A percentile compares a stretch with the other conserved stretches of the same genome.
phyloP scores from a whole-genome alignment of 2,113 vertebrate species.

The Ceyx margarethae region DNA sequence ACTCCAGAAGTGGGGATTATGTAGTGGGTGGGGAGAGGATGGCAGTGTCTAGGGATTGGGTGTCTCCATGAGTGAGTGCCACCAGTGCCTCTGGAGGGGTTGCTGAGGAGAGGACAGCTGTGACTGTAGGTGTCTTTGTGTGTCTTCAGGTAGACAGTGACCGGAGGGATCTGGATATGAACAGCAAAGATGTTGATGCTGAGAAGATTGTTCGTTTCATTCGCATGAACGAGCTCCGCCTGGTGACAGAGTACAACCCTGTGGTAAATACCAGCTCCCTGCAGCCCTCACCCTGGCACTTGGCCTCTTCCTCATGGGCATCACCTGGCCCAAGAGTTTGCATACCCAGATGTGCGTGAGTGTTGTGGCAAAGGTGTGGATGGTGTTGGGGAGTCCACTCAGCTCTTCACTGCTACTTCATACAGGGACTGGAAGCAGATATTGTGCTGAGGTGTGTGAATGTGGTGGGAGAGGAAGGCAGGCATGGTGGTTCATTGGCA shows the following conservation, averaged over 20 bases:
- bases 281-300: background rate
- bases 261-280: constrained; percentile 73
- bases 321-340: background rate
- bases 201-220: constrained; percentile 82
- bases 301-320: background rate
- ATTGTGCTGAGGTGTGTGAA: rapidly evolving
- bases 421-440: background rate
- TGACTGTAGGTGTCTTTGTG: background rate
- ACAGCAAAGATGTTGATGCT: constrained; percentile 68
- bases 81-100: background rate
- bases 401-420: background rate
- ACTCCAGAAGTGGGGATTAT: background rate
- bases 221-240: constrained; percentile 78
- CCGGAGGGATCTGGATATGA: constrained; percentile 75
- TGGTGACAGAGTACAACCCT: constrained; percentile 90
- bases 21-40: background rate
- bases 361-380: rapidly evolving
- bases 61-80: background rate
- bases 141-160: constrained; percentile 81
- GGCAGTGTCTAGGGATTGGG: background rate
- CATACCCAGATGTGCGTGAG: background rate
- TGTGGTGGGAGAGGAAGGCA: background rate
- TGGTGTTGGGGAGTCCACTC: background rate
- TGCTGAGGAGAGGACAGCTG: background rate
- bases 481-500: rapidly evolving